Conservation (phyloP, 2,113 vertebrate species). For the Tragelaphus buxtoni region DNA sequence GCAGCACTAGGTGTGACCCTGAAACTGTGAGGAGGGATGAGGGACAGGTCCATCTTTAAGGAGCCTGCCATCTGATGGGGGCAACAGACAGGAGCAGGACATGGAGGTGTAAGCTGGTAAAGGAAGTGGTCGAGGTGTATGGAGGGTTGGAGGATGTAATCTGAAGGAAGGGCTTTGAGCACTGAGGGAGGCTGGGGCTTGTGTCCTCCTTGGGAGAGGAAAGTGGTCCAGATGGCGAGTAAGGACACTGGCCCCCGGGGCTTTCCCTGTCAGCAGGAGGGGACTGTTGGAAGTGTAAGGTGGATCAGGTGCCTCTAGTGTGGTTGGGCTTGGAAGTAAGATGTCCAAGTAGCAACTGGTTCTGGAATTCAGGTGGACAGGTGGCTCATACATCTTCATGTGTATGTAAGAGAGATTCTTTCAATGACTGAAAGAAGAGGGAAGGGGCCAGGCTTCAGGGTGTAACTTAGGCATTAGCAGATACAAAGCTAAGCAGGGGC, state of each 20-base stretch:
- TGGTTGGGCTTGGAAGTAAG: not conserved
- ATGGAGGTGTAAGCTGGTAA: not conserved
- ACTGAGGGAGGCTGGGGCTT: not conserved
- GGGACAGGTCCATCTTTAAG: not conserved
- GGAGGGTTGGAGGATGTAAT: accelerated
- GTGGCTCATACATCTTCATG: not conserved
- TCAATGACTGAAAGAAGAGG: not conserved
- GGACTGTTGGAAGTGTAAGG: not conserved
- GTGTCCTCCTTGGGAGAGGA: not conserved
- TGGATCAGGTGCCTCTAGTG: not conserved
- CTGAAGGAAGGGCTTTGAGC: not conserved
- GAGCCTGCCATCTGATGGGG: not conserved
- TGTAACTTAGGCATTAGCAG: not conserved
- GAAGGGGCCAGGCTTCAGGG: not conserved
- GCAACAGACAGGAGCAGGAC: not conserved
- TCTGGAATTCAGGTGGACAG: not conserved
- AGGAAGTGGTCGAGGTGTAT: too few relatives aligned
- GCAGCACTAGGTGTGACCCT: not conserved
- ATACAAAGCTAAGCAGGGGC: not conserved
- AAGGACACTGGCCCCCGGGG: not conserved
- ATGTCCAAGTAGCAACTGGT: not conserved
- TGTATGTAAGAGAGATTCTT: not conserved
- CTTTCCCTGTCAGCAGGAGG: not conserved
- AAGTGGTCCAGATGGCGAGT: too few relatives aligned
- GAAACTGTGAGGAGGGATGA: not conserved